phyloP scores from a whole-genome alignment of 2,797 vertebrate species.

The Lacerta viridis region DNA sequence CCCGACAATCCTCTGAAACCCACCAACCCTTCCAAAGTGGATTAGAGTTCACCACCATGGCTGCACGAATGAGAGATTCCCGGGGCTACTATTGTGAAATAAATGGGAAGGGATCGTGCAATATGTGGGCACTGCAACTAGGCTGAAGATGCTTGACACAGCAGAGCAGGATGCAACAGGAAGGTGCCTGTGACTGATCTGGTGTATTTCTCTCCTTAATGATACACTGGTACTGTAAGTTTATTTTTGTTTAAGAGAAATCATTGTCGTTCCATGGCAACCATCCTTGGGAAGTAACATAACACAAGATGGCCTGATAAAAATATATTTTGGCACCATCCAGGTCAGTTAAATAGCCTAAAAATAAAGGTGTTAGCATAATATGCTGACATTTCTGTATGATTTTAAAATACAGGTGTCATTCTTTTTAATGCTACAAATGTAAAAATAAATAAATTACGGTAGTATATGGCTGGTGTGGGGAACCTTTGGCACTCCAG shows the following conservation, averaged over 20 bases:
- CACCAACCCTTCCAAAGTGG: background rate
- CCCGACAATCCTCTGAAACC: background rate
- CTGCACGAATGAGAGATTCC: background rate
- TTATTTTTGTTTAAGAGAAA: slow-evolving; percentile 77
- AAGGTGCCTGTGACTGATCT: slow-evolving; percentile 23
- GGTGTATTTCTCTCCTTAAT: slow-evolving; percentile 3
- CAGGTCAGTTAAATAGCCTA: slow-evolving; percentile 74
- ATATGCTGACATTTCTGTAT: slow-evolving; percentile 48
- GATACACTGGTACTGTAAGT: slow-evolving; percentile 64
- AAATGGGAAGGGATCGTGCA: background rate
- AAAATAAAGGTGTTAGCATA: slow-evolving; percentile 72
- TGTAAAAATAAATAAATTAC: background rate
- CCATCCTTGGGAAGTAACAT: slow-evolving; percentile 70
- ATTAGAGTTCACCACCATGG: too few species aligned
- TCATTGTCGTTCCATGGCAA: slow-evolving; percentile 76
- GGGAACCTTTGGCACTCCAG: background rate
- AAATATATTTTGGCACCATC: slow-evolving; percentile 73
- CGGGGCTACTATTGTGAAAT: background rate
- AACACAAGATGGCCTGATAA: slow-evolving; percentile 72
- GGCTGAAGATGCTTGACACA: background rate
- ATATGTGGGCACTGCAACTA: too few species aligned
- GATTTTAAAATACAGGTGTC: slow-evolving; percentile 48
- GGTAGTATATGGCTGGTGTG: background rate
- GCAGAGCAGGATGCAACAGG: background rate
- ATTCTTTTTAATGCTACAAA: background rate